phyloP scores from a whole-genome alignment of 37 sponge, comb jelly and placozoan species.

The Lycopodina hypogea region DNA sequence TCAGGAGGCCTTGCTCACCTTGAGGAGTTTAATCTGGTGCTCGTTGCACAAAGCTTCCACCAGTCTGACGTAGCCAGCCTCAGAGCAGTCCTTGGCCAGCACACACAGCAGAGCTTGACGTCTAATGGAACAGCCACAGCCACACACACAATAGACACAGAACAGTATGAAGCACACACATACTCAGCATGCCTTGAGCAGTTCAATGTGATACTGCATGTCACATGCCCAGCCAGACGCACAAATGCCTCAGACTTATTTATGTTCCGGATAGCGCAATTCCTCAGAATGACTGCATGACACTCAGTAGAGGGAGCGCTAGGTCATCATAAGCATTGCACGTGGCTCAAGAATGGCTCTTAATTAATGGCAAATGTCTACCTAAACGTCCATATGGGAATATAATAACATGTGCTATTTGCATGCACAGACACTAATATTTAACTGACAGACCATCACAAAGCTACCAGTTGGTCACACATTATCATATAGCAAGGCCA shows the following conservation, averaged over 20 bases:
- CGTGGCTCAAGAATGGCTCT: not conserved
- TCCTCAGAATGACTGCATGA: constrained; percentile 6
- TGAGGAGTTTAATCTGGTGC: constrained; percentile 88
- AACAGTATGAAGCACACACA: not conserved
- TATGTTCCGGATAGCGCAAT: too few species aligned
- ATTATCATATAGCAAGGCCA: too few species aligned
- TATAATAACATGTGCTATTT: too few species aligned
- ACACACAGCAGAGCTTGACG: constrained; percentile 93
- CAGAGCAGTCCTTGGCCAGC: constrained; percentile 92
- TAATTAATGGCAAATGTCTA: too few species aligned
- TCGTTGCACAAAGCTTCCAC: constrained; percentile 97
- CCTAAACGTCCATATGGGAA: too few species aligned
- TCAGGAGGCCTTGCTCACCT: constrained; percentile 66
- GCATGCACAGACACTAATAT: too few species aligned
- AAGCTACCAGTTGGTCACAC: too few species aligned
- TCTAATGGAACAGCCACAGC: constrained; percentile 23
- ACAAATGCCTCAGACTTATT: constrained; percentile 4
- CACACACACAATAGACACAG: not conserved
- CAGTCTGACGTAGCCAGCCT: constrained; percentile 77
- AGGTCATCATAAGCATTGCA: constrained; percentile 11
- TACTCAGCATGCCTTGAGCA: too few species aligned
- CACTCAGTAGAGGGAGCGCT: constrained; percentile 63
- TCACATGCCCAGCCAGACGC: too few species aligned
- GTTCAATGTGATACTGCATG: not conserved
- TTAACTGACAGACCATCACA: too few species aligned